Evolutionary conservation across 2,888 invertebrate species (phyloP).

Genomic region (Erynnis tages): DNA sequence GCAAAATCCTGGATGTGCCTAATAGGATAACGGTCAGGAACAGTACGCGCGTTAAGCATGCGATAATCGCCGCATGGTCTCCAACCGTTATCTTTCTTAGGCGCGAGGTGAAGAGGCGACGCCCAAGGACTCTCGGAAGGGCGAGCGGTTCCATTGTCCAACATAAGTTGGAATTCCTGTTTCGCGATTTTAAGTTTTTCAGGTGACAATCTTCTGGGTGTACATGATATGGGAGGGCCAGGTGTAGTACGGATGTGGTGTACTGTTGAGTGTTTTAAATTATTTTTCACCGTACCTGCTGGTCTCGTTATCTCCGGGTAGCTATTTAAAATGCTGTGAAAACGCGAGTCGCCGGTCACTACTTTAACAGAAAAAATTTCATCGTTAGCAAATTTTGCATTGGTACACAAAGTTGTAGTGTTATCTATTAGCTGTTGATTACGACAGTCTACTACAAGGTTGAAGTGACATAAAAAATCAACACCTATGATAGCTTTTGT

Average conservation of each 20-base stretch:
- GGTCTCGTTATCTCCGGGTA: not conserved
- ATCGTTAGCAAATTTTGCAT: too few species aligned
- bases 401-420: not conserved
- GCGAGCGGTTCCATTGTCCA: not conserved
- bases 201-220: not conserved
- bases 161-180: not conserved
- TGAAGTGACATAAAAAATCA: slow-evolving; percentile 38
- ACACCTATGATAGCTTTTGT: slow-evolving; percentile 40
- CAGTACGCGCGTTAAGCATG: slow-evolving; percentile 19
- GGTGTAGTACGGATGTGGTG: not conserved
- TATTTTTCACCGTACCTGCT: not conserved
- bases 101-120: slow-evolving; percentile 26
- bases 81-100: slow-evolving; percentile 29
- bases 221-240: not conserved
- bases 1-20: slow-evolving; percentile 25
- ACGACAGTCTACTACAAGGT: slow-evolving; percentile 41
- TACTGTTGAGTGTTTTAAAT: not conserved
- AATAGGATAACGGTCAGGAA: slow-evolving; percentile 11
- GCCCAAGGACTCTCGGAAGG: slow-evolving; percentile 22
- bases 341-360: not conserved
- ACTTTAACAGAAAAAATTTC: not conserved
- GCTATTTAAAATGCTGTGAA: not conserved
- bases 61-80: slow-evolving; percentile 27
- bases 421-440: slow-evolving; percentile 21
- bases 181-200: not conserved